These are phyloP conservation scores for Drosophila quasianomalipes DNA, from an alignment of 2,888 invertebrate genomes.

Conservation along the genomic window DNA sequence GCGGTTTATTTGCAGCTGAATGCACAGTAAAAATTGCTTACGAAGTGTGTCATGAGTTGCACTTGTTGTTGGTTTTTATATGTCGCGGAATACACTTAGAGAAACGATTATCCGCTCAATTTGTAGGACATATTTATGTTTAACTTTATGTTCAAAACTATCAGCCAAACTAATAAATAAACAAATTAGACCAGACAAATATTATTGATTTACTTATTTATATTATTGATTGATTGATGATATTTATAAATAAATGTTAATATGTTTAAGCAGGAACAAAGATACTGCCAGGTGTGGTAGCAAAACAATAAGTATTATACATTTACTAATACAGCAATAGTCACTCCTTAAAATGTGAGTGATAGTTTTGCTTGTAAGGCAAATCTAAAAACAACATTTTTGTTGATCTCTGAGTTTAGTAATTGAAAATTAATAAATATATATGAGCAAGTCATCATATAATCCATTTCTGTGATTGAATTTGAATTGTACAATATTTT, in stretches of 20 bases:
- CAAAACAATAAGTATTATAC: background rate
- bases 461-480: no score
- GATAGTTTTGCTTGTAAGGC: no score
- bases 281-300: background rate
- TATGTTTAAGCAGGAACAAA: background rate
- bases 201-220: background rate
- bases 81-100: slow-evolving; percentile 37
- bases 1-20: slow-evolving; percentile 78
- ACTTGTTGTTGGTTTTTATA: slow-evolving; percentile 45
- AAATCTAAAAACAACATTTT: no score
- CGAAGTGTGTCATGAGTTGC: slow-evolving; percentile 76
- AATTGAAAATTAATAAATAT: background rate
- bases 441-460: no score
- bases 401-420: background rate
- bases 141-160: background rate
- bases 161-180: background rate
- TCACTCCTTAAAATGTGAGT: background rate
- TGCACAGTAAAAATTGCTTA: slow-evolving; percentile 77
- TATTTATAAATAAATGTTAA: background rate
- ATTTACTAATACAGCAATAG: background rate
- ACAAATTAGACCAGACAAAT: background rate
- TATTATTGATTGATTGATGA: background rate
- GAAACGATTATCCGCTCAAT: background rate
- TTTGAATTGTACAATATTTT: background rate
- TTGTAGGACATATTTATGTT: background rate